Evolutionary conservation across 2,888 invertebrate species (phyloP).

Genomic region (Platycheirus rosarum): DNA sequence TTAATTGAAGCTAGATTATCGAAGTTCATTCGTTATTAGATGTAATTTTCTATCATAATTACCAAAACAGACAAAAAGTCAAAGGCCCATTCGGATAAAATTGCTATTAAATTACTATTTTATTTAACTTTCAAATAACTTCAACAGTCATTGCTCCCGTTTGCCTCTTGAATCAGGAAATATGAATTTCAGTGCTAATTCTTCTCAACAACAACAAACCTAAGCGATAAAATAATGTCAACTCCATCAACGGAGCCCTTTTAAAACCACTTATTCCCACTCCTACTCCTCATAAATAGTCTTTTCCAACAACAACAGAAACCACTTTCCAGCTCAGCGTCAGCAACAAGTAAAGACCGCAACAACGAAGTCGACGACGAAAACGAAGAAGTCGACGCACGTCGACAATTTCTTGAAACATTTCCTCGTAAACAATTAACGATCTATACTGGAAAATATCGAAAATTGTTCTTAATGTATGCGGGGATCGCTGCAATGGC

Average conservation of each 20-base stretch:
- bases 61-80: no score
- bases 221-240: background rate
- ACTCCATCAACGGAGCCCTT: background rate
- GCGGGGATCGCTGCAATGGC: constrained; percentile 12
- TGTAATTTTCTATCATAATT: no score
- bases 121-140: background rate
- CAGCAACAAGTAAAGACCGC: background rate
- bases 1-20: no score
- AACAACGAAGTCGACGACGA: background rate
- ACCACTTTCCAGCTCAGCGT: constrained; percentile 1
- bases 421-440: constrained; percentile 70
- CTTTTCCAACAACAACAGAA: background rate
- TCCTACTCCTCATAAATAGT: constrained; percentile 5
- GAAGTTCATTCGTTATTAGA: no score
- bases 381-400: background rate
- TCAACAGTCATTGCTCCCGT: constrained; percentile 4
- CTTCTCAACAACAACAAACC: background rate
- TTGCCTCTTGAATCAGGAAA: background rate
- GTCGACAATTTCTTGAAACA: constrained; percentile 34
- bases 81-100: no score
- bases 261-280: constrained; percentile 21
- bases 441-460: constrained; percentile 61
- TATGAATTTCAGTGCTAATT: background rate
- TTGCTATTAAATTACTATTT: no score
- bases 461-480: constrained; percentile 64